These are phyloP conservation scores for Pristis pectinata DNA, from an alignment of 2,797 vertebrate genomes.

Conservation along the genomic window DNA sequence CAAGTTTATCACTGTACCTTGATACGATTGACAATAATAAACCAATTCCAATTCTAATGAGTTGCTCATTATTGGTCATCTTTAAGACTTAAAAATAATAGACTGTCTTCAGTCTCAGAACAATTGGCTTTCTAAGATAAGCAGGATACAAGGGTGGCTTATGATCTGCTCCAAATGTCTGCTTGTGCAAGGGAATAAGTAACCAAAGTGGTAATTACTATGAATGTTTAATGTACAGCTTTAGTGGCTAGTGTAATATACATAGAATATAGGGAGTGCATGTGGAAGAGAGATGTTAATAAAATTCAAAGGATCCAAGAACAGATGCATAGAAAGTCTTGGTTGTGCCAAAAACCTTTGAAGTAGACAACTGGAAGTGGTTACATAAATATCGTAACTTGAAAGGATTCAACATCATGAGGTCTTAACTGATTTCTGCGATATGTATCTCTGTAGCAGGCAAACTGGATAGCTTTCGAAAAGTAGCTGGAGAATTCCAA, in stretches of 20 bases:
- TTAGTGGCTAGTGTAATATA: not conserved
- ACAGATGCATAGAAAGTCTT: not conserved
- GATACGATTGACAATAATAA: too few relatives aligned
- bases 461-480: not conserved
- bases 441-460: not conserved
- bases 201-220: not conserved
- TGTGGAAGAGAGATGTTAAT: not conserved
- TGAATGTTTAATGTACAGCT: not conserved
- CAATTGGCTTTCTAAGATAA: not conserved
- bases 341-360: not conserved
- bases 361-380: not conserved
- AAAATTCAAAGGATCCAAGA: not conserved
- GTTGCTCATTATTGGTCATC: not conserved
- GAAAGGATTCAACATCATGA: not conserved
- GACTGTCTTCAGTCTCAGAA: not conserved
- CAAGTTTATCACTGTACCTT: too few relatives aligned
- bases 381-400: not conserved
- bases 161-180: not conserved
- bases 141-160: not conserved
- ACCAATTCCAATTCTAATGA: too few relatives aligned
- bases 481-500: not conserved
- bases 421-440: not conserved
- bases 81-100: not conserved
- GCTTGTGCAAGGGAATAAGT: not conserved
- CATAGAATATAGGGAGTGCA: not conserved